phyloP scores from a whole-genome alignment of 2,797 vertebrate species.

The Lacerta agilis region DNA sequence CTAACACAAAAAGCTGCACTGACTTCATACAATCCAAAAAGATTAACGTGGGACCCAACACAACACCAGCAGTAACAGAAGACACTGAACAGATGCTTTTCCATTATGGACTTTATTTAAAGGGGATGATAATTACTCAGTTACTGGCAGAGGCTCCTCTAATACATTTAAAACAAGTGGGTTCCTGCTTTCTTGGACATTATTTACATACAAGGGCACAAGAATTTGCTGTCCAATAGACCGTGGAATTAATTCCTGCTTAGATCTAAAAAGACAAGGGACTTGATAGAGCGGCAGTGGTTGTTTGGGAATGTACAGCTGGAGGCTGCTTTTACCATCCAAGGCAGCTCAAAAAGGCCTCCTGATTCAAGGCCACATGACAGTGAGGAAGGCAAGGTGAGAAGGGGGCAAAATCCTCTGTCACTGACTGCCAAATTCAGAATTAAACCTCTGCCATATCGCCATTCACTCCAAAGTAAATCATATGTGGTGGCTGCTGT shows the following conservation, averaged over 20 bases:
- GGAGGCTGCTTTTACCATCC: neutral
- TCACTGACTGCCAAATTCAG: neutral
- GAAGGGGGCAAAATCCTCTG: neutral
- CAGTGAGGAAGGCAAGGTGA: neutral
- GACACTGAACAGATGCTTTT: neutral
- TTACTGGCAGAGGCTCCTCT: neutral
- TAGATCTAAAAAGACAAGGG: neutral
- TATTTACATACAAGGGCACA: neutral
- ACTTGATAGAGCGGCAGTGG: neutral
- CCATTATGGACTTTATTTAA: slow-evolving; percentile 3
- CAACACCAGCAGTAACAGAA: neutral
- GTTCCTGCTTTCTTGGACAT: neutral
- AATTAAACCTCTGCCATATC: neutral
- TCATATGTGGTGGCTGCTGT: neutral
- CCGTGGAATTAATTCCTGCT: neutral
- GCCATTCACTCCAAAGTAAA: too few relatives aligned
- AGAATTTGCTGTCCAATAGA: neutral
- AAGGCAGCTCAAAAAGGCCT: neutral
- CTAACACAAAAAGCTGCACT: neutral
- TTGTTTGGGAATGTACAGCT: neutral
- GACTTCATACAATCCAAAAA: neutral
- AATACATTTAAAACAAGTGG: neutral
- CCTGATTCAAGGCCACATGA: neutral
- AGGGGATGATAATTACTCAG: neutral
- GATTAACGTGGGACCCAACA: neutral